Percentiles rank a stretch among this genome's conserved stretches.
Evolutionary conservation across 2,888 invertebrate genomes (phyloP).

Genomic region (Craniophora ligustri): DNA sequence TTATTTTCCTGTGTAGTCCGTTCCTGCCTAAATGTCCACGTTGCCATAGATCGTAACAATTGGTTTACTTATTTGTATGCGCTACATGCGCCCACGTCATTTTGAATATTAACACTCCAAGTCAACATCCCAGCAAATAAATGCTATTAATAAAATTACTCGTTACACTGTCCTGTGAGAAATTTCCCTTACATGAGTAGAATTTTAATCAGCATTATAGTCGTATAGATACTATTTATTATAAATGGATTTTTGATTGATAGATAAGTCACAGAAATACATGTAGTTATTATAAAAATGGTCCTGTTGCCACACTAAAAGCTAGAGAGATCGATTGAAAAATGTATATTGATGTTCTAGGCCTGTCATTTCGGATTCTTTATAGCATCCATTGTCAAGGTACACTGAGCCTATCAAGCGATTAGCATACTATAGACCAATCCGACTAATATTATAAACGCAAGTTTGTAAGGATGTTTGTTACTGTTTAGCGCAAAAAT

Average conservation of each 20-base stretch:
- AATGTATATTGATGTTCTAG: no score
- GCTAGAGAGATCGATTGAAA: no score
- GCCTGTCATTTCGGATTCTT: no score
- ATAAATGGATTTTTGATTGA: no score
- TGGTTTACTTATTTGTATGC: constrained; percentile 20
- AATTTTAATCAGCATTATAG: constrained; percentile 14
- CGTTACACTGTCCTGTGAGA: constrained; percentile 13
- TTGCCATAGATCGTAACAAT: constrained; percentile 24
- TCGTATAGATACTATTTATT: no score
- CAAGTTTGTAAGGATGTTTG: no score
- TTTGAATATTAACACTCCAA: constrained; percentile 22
- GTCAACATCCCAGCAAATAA: constrained; percentile 10
- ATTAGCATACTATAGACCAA: not conserved
- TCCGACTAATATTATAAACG: no score
- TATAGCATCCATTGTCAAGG: not conserved
- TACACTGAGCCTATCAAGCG: not conserved
- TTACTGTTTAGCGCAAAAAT: no score
- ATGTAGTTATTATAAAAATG: no score
- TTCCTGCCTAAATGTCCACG: constrained; percentile 27
- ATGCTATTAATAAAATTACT: constrained; percentile 13
- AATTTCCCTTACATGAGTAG: constrained; percentile 17
- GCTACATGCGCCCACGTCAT: constrained; percentile 1
- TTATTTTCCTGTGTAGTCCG: constrained; percentile 20
- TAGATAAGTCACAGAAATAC: no score
- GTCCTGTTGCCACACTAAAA: no score